Base-by-base conservation (phyloP, 92 coral and sea anemone species). In the Palythoa grandiflora region DNA sequence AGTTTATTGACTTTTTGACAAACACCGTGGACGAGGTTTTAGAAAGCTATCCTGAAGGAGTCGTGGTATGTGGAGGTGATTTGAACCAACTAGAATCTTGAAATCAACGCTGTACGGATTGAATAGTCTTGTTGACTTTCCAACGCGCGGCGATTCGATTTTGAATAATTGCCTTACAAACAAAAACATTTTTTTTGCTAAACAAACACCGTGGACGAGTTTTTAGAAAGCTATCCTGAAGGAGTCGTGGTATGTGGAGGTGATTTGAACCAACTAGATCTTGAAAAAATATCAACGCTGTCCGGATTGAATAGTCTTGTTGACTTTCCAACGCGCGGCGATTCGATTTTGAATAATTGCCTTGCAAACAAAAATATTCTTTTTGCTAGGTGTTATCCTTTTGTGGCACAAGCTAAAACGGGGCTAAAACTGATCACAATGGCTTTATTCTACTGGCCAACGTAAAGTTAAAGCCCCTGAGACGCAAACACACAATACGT, bases 131-230 rank as follows among this genome's bases (percentile, higher is more conserved):
- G 79, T 84, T 14, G 79, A 89, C 70, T 89, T 89, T 72, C 89
- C 92, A 19, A 89, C 88, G 14, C 84, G 93, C 28, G 93, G 87
- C 20, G 35, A 63, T 37, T 90, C 91, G 2, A 65, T 90, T 79
- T 85, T 91, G 83, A 85, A 88, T 73, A 88, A 91, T 65, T 91
- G 91, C 60, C 60, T 91, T 19, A 91, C 93, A 40, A 91, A 91
- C 80, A 88, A 83, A 19, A 86, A 83, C 50, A 44, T 3, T 14
- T 68, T 91, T 17, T 88, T 91, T 81, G 55, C 89, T 60, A 77
- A 28, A 91, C 73, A 28, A 89, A 91, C 35, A 84, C 39, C 9
- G 19, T 61, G 15, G 77, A 89, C 37, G 83, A 54, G 38, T 84
- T 89, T 66, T 66, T 84, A 53, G 92, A 89, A 39, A n/a, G 6